Percentiles rank a stretch among this genome's conserved stretches.
Evolutionary conservation across 1,140 invertebrate genomes (phyloP).

Genomic region (Protaetia brevitarsis): DNA sequence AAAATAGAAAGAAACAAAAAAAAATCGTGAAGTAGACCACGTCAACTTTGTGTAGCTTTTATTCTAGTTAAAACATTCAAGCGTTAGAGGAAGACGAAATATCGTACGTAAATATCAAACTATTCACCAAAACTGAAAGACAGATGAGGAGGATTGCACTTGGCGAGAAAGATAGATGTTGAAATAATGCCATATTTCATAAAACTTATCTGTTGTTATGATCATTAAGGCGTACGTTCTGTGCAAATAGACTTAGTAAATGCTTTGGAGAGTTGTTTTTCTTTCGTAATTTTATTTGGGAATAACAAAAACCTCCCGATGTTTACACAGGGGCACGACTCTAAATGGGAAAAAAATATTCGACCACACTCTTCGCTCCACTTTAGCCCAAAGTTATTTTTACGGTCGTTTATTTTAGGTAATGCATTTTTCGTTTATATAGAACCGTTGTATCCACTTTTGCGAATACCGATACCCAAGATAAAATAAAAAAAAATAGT

Average conservation of each 20-base stretch:
- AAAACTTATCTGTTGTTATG: constrained; percentile 21
- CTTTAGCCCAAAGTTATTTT: neutral
- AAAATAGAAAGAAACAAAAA: neutral
- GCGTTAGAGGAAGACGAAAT: neutral
- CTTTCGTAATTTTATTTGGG: constrained; percentile 31
- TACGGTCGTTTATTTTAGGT: neutral
- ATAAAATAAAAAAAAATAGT: too few relatives aligned
- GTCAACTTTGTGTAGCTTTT: neutral
- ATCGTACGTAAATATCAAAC: too few relatives aligned
- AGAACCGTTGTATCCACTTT: too few relatives aligned
- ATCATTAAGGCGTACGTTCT: constrained; percentile 33
- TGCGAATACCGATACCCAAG: too few relatives aligned
- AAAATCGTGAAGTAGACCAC: too few relatives aligned
- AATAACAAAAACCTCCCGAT: constrained; percentile 25
- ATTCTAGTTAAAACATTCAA: neutral
- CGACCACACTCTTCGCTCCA: neutral
- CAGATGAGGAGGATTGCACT: neutral
- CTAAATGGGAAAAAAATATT: constrained; percentile 21
- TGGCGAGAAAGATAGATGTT: neutral
- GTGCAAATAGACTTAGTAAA: constrained; percentile 30
- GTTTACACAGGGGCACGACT: constrained; percentile 21
- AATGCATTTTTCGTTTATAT: neutral
- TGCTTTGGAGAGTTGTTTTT: constrained; percentile 29
- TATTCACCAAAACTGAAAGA: too few relatives aligned
- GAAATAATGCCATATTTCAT: constrained; percentile 21